A percentile compares a stretch with the other conserved stretches of the same genome.
phyloP scores from a whole-genome alignment of 2,888 invertebrate species.

The Diaperis boleti region DNA sequence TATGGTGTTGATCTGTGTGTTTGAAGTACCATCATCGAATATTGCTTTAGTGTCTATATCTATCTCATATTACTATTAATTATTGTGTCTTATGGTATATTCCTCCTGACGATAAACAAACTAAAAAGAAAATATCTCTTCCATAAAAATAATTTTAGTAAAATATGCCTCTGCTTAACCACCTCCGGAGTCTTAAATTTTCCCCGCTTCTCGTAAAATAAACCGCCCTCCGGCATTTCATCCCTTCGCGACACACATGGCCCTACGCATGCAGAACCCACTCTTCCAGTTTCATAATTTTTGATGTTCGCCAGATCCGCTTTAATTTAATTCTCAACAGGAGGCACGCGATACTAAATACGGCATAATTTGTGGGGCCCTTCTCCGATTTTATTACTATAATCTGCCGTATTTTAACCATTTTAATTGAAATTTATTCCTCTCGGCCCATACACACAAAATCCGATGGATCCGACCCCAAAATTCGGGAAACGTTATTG shows the following conservation, averaged over 20 bases:
- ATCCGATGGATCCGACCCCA: constrained; percentile 7
- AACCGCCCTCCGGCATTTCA: not conserved
- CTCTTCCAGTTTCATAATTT: constrained; percentile 62
- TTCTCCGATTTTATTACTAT: constrained; percentile 61
- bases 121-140: no score
- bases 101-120: no score
- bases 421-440: constrained; percentile 54
- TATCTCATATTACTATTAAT: no score
- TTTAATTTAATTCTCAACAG: constrained; percentile 65
- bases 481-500: not conserved
- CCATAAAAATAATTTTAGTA: no score
- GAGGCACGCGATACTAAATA: constrained; percentile 64
- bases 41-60: no score
- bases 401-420: constrained; percentile 57
- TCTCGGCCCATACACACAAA: constrained; percentile 6
- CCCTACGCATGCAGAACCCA: constrained; percentile 62
- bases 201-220: no score
- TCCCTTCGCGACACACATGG: constrained; percentile 47
- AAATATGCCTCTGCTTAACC: no score
- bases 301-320: constrained; percentile 65
- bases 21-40: no score
- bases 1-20: no score
- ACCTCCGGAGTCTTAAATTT: no score
- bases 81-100: no score
- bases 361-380: constrained; percentile 62